Base-by-base conservation (phyloP, 2,113 vertebrate genomes). In the Rafetus swinhoei region DNA sequence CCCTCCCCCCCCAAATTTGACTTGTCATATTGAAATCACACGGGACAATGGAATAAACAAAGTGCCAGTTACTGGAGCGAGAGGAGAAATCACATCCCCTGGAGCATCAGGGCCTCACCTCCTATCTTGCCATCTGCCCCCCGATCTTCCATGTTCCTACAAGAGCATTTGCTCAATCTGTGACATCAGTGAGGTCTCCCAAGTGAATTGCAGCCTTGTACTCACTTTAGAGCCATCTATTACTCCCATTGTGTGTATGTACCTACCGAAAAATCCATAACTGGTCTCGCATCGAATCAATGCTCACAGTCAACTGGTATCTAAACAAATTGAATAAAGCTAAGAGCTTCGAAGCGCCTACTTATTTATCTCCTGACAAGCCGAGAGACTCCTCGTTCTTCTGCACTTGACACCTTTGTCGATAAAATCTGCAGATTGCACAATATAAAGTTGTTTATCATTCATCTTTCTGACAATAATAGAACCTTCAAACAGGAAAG, bases 281-380 rank as follows among this genome's bases (percentile, higher is more conserved):
- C 93, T 0, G 4, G 86, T 94, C 93, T 97, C 54, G 55, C 93
- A 45, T 91, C 22, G 83, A 97, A 98, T 98, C 97, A 97, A 97
- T 98, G 97, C 92, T 96, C 84, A 92, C 87, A 97, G 95, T 97
- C 97, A 96, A 93, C 94, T 97, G 94, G 93, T 97, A 96, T 97
- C 96, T 97, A 98, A 98, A 97, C 96, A 97, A 98, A 98, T 95
- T 97, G 95, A 98, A 98, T 98, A 96, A 96, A 98, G 60, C 93
- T 93, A 92, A 94, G 87, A 96, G 90, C 96, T 91, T 60, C n/a
- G 94, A 95, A 97, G 95, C 97, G 95, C 91, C 92, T 96, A 79
- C 94, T 97, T 96, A 97, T 97, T 97, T 97, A 98, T 97, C 96
- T 96, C 87, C 86, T 95, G 94, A 97, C 97, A 97, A 96, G 95